Evolutionary conservation across 2,888 invertebrate species (phyloP).

Genomic region (Ganaspis brasiliensis): DNA sequence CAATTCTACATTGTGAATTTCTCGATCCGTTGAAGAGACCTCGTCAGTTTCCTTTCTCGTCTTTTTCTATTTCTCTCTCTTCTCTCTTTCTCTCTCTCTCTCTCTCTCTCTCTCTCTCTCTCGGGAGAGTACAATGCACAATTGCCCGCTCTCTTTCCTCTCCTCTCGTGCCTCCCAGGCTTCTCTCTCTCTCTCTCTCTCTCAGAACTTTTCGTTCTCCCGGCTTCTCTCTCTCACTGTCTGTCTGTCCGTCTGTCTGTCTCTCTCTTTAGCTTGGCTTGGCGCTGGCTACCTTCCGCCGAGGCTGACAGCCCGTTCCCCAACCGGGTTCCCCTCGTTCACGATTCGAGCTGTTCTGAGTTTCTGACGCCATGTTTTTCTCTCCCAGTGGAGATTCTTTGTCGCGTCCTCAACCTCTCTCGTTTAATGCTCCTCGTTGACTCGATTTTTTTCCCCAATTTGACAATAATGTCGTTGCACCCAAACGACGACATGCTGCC

Average conservation of each 20-base stretch:
- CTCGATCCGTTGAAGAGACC: constrained; percentile 28
- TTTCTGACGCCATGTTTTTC: constrained; percentile 44
- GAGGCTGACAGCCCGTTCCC: constrained; percentile 17
- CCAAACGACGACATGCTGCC: too few relatives aligned
- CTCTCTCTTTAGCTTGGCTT: constrained; percentile 16
- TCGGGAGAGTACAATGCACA: constrained; percentile 45
- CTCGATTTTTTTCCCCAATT: too few relatives aligned
- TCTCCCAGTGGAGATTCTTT: constrained; percentile 40
- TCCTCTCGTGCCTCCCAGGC: constrained; percentile 38
- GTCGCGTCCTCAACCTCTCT: constrained; percentile 9
- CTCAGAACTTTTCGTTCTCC: constrained; percentile 54
- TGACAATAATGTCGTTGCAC: too few relatives aligned
- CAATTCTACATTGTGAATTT: constrained; percentile 13
- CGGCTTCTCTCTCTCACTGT: constrained; percentile 33
- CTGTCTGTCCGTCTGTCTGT: constrained; percentile 36
- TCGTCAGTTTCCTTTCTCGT: constrained; percentile 29
- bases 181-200: constrained; percentile 51
- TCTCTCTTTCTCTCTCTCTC: constrained; percentile 61
- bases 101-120: constrained; percentile 59
- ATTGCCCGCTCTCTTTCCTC: constrained; percentile 26
- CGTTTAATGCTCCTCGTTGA: neutral
- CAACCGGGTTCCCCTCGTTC: constrained; percentile 2
- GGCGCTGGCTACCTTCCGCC: constrained; percentile 40
- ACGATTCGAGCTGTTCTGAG: neutral
- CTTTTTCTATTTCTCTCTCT: constrained; percentile 27